phyloP scores from a whole-genome alignment of 2,113 vertebrate species.

The Electrona antarctica region DNA sequence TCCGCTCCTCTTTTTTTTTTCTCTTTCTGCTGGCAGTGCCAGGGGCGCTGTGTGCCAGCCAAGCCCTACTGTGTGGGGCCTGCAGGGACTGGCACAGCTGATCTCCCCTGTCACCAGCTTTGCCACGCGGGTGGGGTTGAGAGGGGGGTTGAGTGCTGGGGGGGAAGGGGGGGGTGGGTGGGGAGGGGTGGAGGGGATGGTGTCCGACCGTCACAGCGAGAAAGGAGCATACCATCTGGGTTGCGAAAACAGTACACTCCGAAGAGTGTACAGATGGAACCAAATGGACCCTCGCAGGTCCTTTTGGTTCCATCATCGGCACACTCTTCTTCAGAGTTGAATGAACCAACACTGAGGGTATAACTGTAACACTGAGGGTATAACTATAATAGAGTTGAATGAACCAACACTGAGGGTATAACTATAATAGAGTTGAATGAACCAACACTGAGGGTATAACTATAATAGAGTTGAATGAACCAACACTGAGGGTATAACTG shows the following conservation, averaged over 20 bases:
- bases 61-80: conserved; percentile 62
- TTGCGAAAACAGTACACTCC: neutral
- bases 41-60: conserved; percentile 71
- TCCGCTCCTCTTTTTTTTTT: conserved; percentile 8
- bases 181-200: conserved; percentile 9
- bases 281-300: too few species aligned
- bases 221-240: conserved; percentile 44
- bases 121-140: conserved; percentile 66
- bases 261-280: too few species aligned
- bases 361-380: too few species aligned
- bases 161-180: conserved; percentile 39
- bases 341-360: too few species aligned
- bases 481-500: too few species aligned
- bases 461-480: too few species aligned
- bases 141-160: conserved; percentile 56
- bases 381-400: too few species aligned
- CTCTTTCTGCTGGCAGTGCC: conserved; percentile 66
- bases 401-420: too few species aligned
- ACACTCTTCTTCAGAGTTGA: too few species aligned
- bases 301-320: too few species aligned
- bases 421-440: too few species aligned
- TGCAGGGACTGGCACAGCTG: conserved; percentile 81
- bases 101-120: conserved; percentile 66
- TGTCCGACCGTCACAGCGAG: conserved; percentile 21
- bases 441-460: too few species aligned